Evolutionary conservation across 2,797 vertebrate species (phyloP), one percentile per base, ranked within the genome.

Genomic region (Parambassis ranga): DNA sequence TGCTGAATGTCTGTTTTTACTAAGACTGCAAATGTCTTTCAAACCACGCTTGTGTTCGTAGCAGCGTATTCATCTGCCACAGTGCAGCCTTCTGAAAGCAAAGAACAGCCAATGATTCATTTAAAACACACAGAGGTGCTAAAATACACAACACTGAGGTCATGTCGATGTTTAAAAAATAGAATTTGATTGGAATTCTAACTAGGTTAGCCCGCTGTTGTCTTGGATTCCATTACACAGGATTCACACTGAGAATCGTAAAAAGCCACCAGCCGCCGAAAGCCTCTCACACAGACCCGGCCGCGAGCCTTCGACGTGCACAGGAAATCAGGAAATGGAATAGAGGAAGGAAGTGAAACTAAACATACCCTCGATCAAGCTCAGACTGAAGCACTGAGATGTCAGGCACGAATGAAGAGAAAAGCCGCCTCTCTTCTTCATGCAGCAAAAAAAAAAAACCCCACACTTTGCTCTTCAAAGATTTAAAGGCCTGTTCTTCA

Each of bases 341-440:
- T 87, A 71, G 73, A 92, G 90, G 90, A 92, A 92, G 92, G 91
- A 92, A 92, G 85, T 89, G 88, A 91, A 90, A 90, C 86, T 22
- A 59, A 92, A 87, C 84, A 79, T 77, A 82, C 71, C 53, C 76
- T 75, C 67, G 53, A 83, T 81, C 38, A 14, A 63, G 58, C 71
- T 71, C 59, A 41, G 71, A 63, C 71, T 52, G 69, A 68, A 66
- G 62, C 39, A 16, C 30, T 2, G 58, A 77, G 31, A 49, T 38
- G 66, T 76, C 77, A 78, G 42, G 81, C 26, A 46, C 69, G n/a
- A 73, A 35, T 36, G 63, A 69, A 26, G 52, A 73, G 39, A 59
- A 30, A 51, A 73, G 46, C 18, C 10, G 2, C 39, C 14, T 43
- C 33, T 37, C n/a, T n/a, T 44, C 30, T 43, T 37, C 56, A 37